These are phyloP conservation scores for Narcine bancroftii DNA, from an alignment of 2,113 vertebrate species.

Conservation along the genomic window DNA sequence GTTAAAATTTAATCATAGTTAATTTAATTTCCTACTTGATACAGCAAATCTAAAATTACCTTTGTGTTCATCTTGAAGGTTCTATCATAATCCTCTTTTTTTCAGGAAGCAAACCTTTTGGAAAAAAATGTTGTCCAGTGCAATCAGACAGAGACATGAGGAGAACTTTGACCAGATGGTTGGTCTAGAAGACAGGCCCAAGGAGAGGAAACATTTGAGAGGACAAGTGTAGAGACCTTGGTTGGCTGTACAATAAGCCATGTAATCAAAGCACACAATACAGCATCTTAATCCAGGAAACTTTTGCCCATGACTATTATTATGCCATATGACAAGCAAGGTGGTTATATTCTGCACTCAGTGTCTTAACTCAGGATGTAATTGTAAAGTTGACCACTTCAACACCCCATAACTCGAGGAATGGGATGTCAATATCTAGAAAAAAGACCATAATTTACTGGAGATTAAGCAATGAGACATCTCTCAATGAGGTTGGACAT, in stretches of 20 bases:
- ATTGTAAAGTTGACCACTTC: neutral
- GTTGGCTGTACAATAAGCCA: neutral
- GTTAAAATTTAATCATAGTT: too few relatives aligned
- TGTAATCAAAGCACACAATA: neutral
- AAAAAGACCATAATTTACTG: neutral
- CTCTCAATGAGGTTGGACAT: neutral
- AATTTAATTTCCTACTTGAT: too few relatives aligned
- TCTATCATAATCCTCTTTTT: too few relatives aligned
- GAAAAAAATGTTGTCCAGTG: too few relatives aligned
- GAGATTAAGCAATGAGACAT: neutral
- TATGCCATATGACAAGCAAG: neutral
- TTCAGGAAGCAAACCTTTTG: too few relatives aligned
- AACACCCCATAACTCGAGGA: neutral
- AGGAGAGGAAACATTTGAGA: neutral
- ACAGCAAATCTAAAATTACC: too few relatives aligned
- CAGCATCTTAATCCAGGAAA: neutral
- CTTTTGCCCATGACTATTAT: neutral
- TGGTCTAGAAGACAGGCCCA: neutral
- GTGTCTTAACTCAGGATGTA: neutral
- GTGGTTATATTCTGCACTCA: neutral
- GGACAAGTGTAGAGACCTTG: neutral
- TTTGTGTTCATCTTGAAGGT: too few relatives aligned
- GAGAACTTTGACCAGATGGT: neutral
- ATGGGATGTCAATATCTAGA: neutral
- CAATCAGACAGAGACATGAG: neutral